Conservation (phyloP, 2,888 invertebrate species). For the Thymelicus sylvestris region DNA sequence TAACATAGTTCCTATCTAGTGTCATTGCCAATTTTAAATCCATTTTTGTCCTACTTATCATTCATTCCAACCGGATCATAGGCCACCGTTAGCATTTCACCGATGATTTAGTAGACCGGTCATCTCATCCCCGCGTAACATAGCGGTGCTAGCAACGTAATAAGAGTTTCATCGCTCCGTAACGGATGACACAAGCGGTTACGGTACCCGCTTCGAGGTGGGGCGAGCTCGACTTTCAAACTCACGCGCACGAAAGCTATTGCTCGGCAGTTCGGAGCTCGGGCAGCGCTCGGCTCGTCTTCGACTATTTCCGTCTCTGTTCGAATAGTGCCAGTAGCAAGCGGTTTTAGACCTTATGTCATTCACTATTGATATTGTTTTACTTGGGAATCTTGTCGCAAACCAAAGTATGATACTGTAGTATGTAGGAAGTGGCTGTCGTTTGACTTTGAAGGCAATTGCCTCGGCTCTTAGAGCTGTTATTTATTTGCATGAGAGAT, state of each 20-base stretch:
- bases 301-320: conserved; percentile 50
- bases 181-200: conserved; percentile 82
- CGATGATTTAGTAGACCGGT: conserved; percentile 18
- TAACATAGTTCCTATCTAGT: background rate
- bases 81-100: conserved; percentile 15
- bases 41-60: background rate
- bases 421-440: conserved; percentile 40
- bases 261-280: conserved; percentile 40
- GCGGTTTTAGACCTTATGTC: conserved; percentile 19
- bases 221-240: conserved; percentile 65
- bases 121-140: conserved; percentile 56
- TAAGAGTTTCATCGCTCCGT: conserved; percentile 74
- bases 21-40: background rate
- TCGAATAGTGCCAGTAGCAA: background rate
- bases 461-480: conserved; percentile 48
- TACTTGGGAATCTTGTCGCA: background rate
- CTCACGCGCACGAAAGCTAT: conserved; percentile 61
- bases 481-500: conserved; percentile 53
- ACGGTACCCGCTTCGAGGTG: conserved; percentile 62
- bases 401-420: conserved; percentile 11
- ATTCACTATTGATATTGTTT: conserved; percentile 12
- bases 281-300: conserved; percentile 49
- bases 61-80: conserved; percentile 1
- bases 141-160: conserved; percentile 73
- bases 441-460: conserved; percentile 38